Percentiles rank a stretch among this genome's conserved stretches.
phyloP scores from a whole-genome alignment of 2,888 invertebrate genomes.

The Danaus chrysippus region DNA sequence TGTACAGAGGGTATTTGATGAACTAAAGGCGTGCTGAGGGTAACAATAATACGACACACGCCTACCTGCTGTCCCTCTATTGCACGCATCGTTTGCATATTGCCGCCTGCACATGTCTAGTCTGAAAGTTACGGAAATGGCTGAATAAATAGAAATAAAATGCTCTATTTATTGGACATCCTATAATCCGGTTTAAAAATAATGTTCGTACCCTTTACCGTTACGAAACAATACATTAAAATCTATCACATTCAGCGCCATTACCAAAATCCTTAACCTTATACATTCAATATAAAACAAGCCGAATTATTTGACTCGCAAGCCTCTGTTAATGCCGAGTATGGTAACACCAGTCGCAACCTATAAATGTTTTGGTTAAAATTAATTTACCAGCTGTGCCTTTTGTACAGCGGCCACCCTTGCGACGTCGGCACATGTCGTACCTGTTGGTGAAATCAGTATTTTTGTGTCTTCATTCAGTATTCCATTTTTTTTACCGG shows the following conservation, averaged over 20 bases:
- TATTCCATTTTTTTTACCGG: constrained; percentile 21
- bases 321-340: constrained; percentile 73
- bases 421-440: constrained; percentile 98
- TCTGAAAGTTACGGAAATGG: constrained; percentile 88
- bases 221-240: constrained; percentile 10
- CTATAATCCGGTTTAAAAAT: neutral
- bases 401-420: constrained; percentile 98
- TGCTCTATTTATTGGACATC: neutral
- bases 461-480: constrained; percentile 53
- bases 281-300: constrained; percentile 69
- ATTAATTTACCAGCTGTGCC: constrained; percentile 96
- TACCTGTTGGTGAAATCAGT: constrained; percentile 86
- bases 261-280: constrained; percentile 76
- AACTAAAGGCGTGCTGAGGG: constrained; percentile 70
- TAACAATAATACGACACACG: constrained; percentile 62
- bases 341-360: constrained; percentile 57
- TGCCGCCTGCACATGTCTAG: constrained; percentile 99
- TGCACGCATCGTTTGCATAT: constrained; percentile 96
- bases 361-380: constrained; percentile 53
- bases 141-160: constrained; percentile 50
- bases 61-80: constrained; percentile 99
- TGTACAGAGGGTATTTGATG: constrained; percentile 61
- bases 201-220: constrained; percentile 18
- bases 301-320: constrained; percentile 67
- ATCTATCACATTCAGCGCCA: constrained; percentile 65